Base-by-base conservation (phyloP, 2,113 vertebrate species). In the Gasterosteus aculeatus region DNA sequence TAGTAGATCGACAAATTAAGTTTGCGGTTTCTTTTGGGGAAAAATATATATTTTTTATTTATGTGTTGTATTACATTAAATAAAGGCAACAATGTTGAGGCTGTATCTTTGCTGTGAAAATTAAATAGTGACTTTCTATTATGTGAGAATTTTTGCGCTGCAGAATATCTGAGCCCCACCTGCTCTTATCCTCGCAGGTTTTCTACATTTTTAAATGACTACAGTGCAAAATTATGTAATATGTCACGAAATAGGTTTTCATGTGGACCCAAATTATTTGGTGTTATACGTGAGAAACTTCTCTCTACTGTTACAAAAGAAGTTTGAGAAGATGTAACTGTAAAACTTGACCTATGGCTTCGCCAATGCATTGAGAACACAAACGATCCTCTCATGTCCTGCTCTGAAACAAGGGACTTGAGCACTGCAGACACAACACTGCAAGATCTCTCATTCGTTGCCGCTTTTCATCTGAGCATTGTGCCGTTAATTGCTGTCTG, bases 401-500 rank as follows among this genome's bases (percentile, higher is more conserved):
- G 53, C 51, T 10, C 66, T 67, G 46, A 72, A 44, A 80, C 38
- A 42, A 56, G 31, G 7, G 57, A 51, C 62, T 60, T 47, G 51
- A 64, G 51, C 38, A 14, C 44, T n/a, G 14, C 15, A 73, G 14
- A 84, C 38, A 38, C 31, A 51, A 54, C 6, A 42, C 44, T 42
- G 53, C 19, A 74, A 76, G 41, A 72, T 63, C 31, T 46, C 53
- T 63, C 41, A 60, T 78, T 78, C 18, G 5, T 54, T 69, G 57
- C 19, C 1, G 16, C 26, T 80, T 78, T 63, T 66, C 31, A 64
- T 86, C 81, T 70, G 41, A 35, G 61, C 72, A 72, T 61, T 65
- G 77, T 85, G 69, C 26, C 5, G 22, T 79, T 91, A 87, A 90
- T 93, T 90, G 87, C 83, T 78, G 63, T 77, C 59, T 75, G 77